These are phyloP conservation scores for Drosophila sordidula DNA, from an alignment of 2,888 invertebrate species.

Conservation along the genomic window DNA sequence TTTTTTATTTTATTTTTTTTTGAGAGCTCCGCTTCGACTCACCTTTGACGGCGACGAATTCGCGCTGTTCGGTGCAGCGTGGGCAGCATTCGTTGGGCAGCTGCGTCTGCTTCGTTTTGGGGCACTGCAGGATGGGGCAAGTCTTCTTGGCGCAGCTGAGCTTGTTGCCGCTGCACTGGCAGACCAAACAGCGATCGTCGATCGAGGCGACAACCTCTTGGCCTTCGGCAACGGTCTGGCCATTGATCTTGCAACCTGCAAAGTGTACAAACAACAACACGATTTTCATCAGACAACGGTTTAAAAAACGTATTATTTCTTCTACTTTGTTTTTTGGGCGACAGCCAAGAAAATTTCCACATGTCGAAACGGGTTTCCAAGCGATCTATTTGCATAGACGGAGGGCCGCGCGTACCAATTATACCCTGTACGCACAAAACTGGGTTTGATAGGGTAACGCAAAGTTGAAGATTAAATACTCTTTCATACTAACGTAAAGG, in stretches of 20 bases:
- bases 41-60: conserved; percentile 84
- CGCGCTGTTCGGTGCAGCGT: conserved; percentile 83
- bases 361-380: conserved; percentile 72
- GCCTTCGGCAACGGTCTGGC: conserved; percentile 92
- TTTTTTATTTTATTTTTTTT: too few relatives aligned
- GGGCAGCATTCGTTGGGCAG: conserved; percentile 93
- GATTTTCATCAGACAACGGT: conserved; percentile 59
- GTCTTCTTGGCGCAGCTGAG: conserved; percentile 93
- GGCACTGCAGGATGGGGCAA: conserved; percentile 95
- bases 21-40: conserved; percentile 33
- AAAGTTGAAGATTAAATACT: neutral
- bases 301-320: conserved; percentile 46
- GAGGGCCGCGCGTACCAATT: conserved; percentile 50
- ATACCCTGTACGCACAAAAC: conserved; percentile 33
- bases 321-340: conserved; percentile 53
- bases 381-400: conserved; percentile 73
- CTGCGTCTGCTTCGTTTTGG: conserved; percentile 88
- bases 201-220: conserved; percentile 91
- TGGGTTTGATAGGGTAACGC: neutral
- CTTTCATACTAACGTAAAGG: too few relatives aligned
- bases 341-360: conserved; percentile 76
- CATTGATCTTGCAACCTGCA: conserved; percentile 93
- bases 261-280: conserved; percentile 52
- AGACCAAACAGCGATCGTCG: conserved; percentile 94
- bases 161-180: conserved; percentile 90